Evolutionary conservation across 2,797 vertebrate genomes (phyloP), one percentile per base, ranked within the genome.

Genomic region (Sebastes steindachneri): DNA sequence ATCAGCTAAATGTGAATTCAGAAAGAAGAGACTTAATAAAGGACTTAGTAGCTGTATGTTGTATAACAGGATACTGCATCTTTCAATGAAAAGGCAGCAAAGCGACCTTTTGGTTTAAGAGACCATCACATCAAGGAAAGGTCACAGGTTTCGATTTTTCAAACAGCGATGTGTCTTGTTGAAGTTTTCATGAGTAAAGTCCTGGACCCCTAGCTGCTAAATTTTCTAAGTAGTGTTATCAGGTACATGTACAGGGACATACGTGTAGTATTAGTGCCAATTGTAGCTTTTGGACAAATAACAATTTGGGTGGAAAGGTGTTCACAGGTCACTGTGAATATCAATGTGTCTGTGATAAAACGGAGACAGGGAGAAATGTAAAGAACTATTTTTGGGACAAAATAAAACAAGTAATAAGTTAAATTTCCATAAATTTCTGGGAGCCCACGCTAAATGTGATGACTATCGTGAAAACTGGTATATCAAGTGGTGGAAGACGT

Each of bases 61-160:
- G 17, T 35, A 5, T 53, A 69, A 68, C 19, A 69, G 19, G 28
- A 58, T 15, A 45, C 28, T 48, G 14, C 14, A 23, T 59, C 9
- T 75, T 66, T 37, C 19, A 57, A 70, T 69, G 25, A 66, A 76
- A 84, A 71, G 3, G 57, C 29, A 68, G 48, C 17, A 72, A 37
- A 66, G 28, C 0, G 8, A 76, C 54, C 59, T 77, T 83, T 80
- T 70, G 33, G n/a, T 77, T 74, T 37, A 70, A 77, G 17, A 77
- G 59, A 31, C 45, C 5, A 3, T 51, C 66, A 62, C n/a, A 53
- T 59, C 19, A 29, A 73, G 25, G 23, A 70, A 80, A 80, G 68
- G 80, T 77, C 69, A 83, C 25, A 76, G 68, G 23, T 48, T 77
- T 83, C 2, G 17, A 77, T 80, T 80, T 68, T 45, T 63, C n/a